Evolutionary conservation across 2,797 vertebrate species (phyloP), one percentile per base, ranked within the genome.

Genomic region (Odontamblyopus lacepedii): DNA sequence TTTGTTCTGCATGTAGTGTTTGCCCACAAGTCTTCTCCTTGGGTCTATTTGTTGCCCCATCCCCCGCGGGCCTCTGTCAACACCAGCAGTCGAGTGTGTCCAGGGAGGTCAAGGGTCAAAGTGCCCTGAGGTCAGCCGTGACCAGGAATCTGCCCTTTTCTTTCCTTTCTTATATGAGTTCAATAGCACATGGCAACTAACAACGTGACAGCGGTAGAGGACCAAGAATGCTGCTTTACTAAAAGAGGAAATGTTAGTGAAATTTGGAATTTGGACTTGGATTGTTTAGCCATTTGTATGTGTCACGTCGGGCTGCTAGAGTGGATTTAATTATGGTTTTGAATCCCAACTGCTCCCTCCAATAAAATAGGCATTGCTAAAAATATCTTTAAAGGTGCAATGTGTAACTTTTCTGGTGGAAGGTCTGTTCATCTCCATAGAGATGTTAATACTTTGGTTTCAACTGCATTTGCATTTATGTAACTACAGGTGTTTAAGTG

Each of bases 51-150:
- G 72, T 69, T 80, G 80, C 77, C 75, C 82, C 84, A 75, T 75
- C 85, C 85, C 86, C 87, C 86, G 74, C 69, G 23, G 73, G 78
- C 64, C 71, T 59, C 77, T 86, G 83, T 92, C 88, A 91, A 87
- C 87, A 85, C 83, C 6, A 56, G 30, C 32, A 26, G 67, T 72
- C 75, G 78, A 29, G 26, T 71, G 77, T 53, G 73, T 56, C 71
- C 71, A 73, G 72, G 86, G 80, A 81, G 86, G 83, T 85, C 79
- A 50, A 48, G n/a, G 63, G 41, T 67, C 65, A 80, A 64, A 71
- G 71, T 82, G 77, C 41, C 86, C 77, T 57, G 19, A 64, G 80
- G 87, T 87, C 84, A 78, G 35, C 62, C 57, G 57, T 73, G 76
- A 73, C 65, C 15, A 3, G 72, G 70, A 74, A 41, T 64, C 64